phyloP scores from a whole-genome alignment of 37 sponge, comb jelly and placozoan genomes.

The Lycopodina hypogea region DNA sequence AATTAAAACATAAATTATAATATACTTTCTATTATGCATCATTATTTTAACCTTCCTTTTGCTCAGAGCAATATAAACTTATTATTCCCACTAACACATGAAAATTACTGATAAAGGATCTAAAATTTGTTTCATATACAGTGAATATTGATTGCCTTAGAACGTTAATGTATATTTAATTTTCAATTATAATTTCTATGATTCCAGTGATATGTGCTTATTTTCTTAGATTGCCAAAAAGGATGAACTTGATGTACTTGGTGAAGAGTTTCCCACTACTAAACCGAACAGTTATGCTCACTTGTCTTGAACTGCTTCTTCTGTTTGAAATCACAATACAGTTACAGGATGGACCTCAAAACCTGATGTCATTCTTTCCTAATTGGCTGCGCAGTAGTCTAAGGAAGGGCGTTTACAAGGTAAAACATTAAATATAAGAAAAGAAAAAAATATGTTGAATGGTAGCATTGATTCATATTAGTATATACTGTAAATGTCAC shows the following conservation, averaged over 20 bases:
- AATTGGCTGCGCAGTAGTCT: constrained; percentile 30
- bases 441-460: too few species aligned
- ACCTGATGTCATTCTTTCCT: constrained; percentile 43
- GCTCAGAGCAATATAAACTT: too few species aligned
- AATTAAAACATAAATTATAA: too few species aligned
- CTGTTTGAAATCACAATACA: constrained; percentile 31
- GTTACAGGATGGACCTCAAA: neutral
- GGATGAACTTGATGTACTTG: constrained; percentile 17
- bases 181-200: neutral
- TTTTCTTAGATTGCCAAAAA: neutral
- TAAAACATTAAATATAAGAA: too few species aligned
- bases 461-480: too few species aligned
- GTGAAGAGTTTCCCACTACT: constrained; percentile 31
- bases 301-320: constrained; percentile 60
- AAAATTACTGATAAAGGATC: neutral
- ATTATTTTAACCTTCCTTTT: too few species aligned
- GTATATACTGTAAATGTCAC: neutral
- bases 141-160: too few species aligned
- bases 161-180: too few species aligned
- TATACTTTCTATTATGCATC: too few species aligned
- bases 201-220: neutral
- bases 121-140: too few species aligned
- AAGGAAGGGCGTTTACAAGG: constrained; percentile 38
- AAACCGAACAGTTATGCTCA: constrained; percentile 23
- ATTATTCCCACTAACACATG: too few species aligned